Evolutionary conservation across 1,140 invertebrate genomes (phyloP).

Genomic region (Medauroidea extradentata): DNA sequence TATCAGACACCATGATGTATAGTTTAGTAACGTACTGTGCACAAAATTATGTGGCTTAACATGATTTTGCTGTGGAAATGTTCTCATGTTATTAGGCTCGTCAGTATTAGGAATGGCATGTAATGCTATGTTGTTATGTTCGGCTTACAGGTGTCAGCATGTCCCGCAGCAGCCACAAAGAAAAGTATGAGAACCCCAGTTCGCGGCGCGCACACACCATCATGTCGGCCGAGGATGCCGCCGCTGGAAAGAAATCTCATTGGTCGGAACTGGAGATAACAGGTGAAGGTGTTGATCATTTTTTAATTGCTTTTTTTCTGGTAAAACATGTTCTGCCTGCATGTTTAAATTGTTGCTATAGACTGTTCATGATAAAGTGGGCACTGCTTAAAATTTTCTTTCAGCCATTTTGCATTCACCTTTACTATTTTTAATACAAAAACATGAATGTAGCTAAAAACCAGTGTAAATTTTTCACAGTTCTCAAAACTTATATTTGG

Average conservation of each 20-base stretch:
- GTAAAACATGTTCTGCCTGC: no score
- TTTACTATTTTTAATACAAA: no score
- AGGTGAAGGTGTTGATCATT: conserved; percentile 36
- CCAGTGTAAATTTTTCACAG: no score
- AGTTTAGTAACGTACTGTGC: no score
- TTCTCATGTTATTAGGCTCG: neutral
- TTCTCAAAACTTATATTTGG: neutral
- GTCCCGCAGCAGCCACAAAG: conserved; percentile 59
- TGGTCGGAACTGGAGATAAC: conserved; percentile 78
- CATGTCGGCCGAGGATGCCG: conserved; percentile 87
- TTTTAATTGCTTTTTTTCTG: neutral
- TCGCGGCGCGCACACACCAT: conserved; percentile 78
- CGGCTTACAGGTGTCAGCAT: conserved; percentile 52
- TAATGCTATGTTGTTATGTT: conserved; percentile 14
- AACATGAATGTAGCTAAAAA: no score
- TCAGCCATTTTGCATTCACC: no score
- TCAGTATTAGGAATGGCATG: no score
- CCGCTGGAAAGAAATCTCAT: conserved; percentile 84
- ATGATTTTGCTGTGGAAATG: neutral
- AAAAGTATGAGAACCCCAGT: conserved; percentile 67
- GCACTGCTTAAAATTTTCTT: no score
- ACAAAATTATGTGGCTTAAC: no score
- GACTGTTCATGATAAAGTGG: no score
- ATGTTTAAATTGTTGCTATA: no score
- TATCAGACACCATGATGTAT: no score